Evolutionary conservation across 2,113 vertebrate species (phyloP), one percentile per base, ranked within the genome.

Genomic region (Galeopterus variegatus): DNA sequence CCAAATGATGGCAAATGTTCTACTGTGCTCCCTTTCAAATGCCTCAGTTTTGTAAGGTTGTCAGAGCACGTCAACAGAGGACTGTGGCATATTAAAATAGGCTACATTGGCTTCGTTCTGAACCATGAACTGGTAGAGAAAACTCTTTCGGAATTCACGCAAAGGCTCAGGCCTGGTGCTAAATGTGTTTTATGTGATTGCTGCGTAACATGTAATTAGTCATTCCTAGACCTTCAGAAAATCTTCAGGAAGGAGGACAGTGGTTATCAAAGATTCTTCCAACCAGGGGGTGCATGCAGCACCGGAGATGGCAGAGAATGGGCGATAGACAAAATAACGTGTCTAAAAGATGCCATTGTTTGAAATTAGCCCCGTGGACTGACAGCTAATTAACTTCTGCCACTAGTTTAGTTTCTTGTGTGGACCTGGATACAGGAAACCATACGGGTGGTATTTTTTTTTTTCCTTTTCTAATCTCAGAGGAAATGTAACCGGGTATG

Each of bases 301-400:
- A 60, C 31, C 28, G 48, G 50, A 54, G 65, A 81, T 0, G 1
- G 77, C 36, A 87, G 77, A 92, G 93, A 83, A 88, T 94, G 93
- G 91, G 54, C 94, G 95, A 80, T 97, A 97, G 95, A 97, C 97
- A 97, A 98, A 96, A 96, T 95, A 92, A 13, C 65, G 41, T 96
- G 96, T 97, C 97, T 94, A 96, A 98, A 96, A 90, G 82, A 92
- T 82, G 54, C 88, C 84, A 90, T 98, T 98, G 97, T 97, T 97
- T 84, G 92, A 98, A 98, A 97, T 76, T 36, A 93, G 90, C 92
- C 96, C 80, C 88, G 97, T 98, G 69, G 93, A 97, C 97, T 96
- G 97, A 97, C 95, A 88, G 41, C 92, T 92, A 97, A 97, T 98
- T 98, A 98, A 98, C 60, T 98, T 97, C 96, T 98, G 65, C 93